Evolutionary conservation across 2,888 invertebrate species (phyloP).

Genomic region (Ophion slaviceki): DNA sequence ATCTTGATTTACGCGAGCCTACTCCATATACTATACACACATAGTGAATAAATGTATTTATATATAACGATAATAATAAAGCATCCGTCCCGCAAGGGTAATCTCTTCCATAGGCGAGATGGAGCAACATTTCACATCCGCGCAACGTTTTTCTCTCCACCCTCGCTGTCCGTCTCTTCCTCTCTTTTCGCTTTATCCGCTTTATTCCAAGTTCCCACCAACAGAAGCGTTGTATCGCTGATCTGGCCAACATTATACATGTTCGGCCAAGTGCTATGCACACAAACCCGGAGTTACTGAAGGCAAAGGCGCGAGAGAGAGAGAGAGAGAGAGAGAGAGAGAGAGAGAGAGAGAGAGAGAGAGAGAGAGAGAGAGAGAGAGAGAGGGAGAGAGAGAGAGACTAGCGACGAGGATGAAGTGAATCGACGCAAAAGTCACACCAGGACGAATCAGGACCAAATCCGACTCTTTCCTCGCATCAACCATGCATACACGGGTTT

Average conservation of each 20-base stretch:
- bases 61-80: conserved; percentile 23
- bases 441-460: conserved; percentile 45
- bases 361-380: conserved; percentile 3
- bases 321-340: background rate
- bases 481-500: conserved; percentile 46
- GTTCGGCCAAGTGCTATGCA: conserved; percentile 56
- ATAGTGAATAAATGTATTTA: background rate
- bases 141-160: conserved; percentile 51
- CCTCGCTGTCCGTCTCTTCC: conserved; percentile 49
- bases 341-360: conserved; percentile 10
- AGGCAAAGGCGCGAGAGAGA: too few species aligned
- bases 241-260: conserved; percentile 63
- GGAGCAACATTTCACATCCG: conserved; percentile 49
- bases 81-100: conserved; percentile 53
- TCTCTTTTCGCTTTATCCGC: conserved; percentile 56
- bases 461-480: conserved; percentile 64
- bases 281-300: background rate
- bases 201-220: conserved; percentile 57
- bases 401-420: conserved; percentile 6
- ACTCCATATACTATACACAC: conserved; percentile 3
- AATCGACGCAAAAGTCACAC: conserved; percentile 60
- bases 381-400: conserved; percentile 24
- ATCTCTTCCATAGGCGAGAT: conserved; percentile 54
- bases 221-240: conserved; percentile 28
- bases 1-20: conserved; percentile 61